phyloP scores from a whole-genome alignment of 1,140 invertebrate species.

The Mamestra configurata region DNA sequence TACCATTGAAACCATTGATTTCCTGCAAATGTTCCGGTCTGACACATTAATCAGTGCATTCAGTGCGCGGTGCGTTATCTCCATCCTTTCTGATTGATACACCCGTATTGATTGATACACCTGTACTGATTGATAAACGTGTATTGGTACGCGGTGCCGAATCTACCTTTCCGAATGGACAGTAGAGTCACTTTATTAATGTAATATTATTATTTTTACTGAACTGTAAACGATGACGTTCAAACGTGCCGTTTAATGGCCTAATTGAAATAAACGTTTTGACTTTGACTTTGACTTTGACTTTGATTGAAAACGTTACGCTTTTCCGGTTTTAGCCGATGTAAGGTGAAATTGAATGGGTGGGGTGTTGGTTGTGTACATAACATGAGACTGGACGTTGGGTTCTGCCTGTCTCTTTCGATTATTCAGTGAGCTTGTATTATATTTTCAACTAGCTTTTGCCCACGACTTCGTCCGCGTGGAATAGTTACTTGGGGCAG shows the following conservation, averaged over 20 bases:
- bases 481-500: too few species aligned
- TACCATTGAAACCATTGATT: constrained; percentile 5
- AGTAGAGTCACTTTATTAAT: too few species aligned
- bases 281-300: too few species aligned
- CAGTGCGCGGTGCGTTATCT: too few species aligned
- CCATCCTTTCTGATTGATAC: background rate
- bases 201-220: too few species aligned
- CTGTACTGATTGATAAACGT: background rate
- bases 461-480: too few species aligned
- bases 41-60: background rate
- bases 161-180: too few species aligned
- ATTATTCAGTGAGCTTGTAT: background rate
- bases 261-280: too few species aligned
- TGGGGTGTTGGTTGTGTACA: background rate
- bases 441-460: too few species aligned
- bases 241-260: too few species aligned
- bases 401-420: background rate
- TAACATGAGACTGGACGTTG: background rate
- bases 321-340: background rate
- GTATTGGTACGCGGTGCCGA: background rate
- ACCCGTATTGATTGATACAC: background rate
- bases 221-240: too few species aligned
- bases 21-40: background rate
- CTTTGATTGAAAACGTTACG: constrained; percentile 3
- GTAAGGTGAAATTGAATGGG: constrained; percentile 4